Base-by-base conservation (phyloP, 2,888 invertebrate species). In the Nomada lathburiana region DNA sequence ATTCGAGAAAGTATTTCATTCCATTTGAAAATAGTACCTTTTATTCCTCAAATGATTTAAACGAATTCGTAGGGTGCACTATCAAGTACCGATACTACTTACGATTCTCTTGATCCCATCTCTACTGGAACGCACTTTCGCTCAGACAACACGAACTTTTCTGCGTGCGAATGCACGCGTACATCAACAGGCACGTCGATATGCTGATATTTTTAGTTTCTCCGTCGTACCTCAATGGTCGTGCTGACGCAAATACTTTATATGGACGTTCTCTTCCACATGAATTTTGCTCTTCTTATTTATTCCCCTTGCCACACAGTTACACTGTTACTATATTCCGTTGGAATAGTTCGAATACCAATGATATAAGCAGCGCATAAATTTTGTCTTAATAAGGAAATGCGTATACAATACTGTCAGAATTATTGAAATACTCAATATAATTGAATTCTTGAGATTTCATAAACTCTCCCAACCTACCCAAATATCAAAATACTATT, bases 151-250 rank as follows among this genome's bases (percentile, higher is more conserved):
- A 59, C 76, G 79, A 68, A 84, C 67, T 77, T 80, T 77, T 80
- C 82, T 64, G 65, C 72, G 59, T 70, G 69, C 65, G 44, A 70
- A 75, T 62, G 60, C 63, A 53, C 71, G 68, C 67, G 64, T 67
- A 64, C 72, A 75, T 67, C 63, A 63, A 29, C 75, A 44, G 67
- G 42, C 75, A 52, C 67, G 68, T 71, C 67, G 80, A 82, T 82
- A 80, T 74, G 60, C 20, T 69, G 82, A 80, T 82, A 82, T 80
- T 82, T 82, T 80, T 80, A 82, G 82, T 80, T 71, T 72, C 82
- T 55, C 29, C 70, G 53, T 42, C 53, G 78, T 78, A 71, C 62
- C n/a, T 75, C 77, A 55, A 79, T 62, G 78, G 29, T 65, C 73
- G 60, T 77, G 77, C 74, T 65, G 67, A 73, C 52, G 53, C 67